A percentile compares a stretch with the other conserved stretches of the same genome.
phyloP scores from a whole-genome alignment of 1,140 invertebrate species.

The Caenorhabditis remanei region DNA sequence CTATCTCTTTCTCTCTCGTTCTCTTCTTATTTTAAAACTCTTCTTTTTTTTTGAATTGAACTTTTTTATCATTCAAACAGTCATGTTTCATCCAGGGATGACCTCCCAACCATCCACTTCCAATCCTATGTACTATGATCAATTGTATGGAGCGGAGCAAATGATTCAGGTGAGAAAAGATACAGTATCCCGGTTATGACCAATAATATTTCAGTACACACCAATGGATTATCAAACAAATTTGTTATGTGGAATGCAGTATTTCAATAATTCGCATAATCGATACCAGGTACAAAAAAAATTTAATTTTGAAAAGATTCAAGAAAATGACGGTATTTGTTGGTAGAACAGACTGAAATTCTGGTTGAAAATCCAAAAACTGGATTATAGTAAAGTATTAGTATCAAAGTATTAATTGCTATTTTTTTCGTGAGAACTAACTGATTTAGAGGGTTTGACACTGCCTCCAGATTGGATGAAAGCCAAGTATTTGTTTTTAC shows the following conservation, averaged over 20 bases:
- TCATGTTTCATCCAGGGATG: constrained; percentile 51
- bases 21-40: neutral
- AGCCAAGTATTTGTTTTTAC: no score
- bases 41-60: neutral
- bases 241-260: constrained; percentile 42
- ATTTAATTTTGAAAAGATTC: no score
- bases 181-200: neutral
- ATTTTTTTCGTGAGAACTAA: no score
- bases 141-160: constrained; percentile 36
- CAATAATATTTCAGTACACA: neutral
- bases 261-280: constrained; percentile 51
- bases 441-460: no score
- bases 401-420: no score
- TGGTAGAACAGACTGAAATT: no score
- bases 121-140: constrained; percentile 39
- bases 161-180: constrained; percentile 23
- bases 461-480: no score
- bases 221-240: constrained; percentile 29
- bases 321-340: no score
- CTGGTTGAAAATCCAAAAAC: no score
- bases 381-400: no score
- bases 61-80: neutral
- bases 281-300: neutral
- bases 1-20: neutral
- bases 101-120: constrained; percentile 44